Percentiles rank a stretch among this genome's conserved stretches.
These are phyloP conservation scores for Holothuria scabra DNA, from an alignment of 53 echinoderm and acorn worm genomes.

Conservation along the genomic window DNA sequence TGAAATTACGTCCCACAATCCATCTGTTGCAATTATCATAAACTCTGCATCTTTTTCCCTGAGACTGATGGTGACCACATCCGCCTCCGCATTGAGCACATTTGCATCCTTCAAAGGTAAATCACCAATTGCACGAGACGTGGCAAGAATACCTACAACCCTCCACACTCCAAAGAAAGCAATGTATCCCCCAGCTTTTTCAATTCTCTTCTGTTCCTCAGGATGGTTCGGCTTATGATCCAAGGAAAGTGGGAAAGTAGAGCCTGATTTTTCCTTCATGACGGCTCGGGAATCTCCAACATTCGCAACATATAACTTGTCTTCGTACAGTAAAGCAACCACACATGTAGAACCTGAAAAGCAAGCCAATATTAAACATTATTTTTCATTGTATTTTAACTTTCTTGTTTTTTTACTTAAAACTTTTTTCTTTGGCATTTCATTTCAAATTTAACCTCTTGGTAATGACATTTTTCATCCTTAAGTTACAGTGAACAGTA, in stretches of 20 bases:
- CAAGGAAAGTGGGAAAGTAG: constrained; percentile 85
- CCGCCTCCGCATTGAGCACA: constrained; percentile 86
- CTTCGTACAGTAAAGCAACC: constrained; percentile 74
- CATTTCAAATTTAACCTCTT: too few species aligned
- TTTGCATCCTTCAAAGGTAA: constrained; percentile 90
- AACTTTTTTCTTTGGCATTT: too few species aligned
- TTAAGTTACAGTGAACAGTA: too few species aligned
- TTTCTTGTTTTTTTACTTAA: too few species aligned
- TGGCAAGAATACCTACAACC: constrained; percentile 92
- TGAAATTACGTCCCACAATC: constrained; percentile 94
- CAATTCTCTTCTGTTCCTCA: constrained; percentile 87
- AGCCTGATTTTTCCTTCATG: constrained; percentile 80
- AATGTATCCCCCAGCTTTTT: constrained; percentile 92
- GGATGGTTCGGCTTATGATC: constrained; percentile 98
- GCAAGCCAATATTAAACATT: background rate
- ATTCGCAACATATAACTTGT: constrained; percentile 87
- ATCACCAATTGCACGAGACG: constrained; percentile 95
- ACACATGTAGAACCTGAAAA: constrained; percentile 84
- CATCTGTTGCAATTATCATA: constrained; percentile 91
- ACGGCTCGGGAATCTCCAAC: constrained; percentile 97
- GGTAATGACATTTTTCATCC: too few species aligned
- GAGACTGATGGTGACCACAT: constrained; percentile 82
- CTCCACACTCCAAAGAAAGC: constrained; percentile 98
- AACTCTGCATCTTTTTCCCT: constrained; percentile 75
- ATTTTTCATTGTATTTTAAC: too few species aligned